These are phyloP conservation scores for Himalopsyche japonica DNA, from an alignment of 2,888 invertebrate genomes.

Conservation along the genomic window DNA sequence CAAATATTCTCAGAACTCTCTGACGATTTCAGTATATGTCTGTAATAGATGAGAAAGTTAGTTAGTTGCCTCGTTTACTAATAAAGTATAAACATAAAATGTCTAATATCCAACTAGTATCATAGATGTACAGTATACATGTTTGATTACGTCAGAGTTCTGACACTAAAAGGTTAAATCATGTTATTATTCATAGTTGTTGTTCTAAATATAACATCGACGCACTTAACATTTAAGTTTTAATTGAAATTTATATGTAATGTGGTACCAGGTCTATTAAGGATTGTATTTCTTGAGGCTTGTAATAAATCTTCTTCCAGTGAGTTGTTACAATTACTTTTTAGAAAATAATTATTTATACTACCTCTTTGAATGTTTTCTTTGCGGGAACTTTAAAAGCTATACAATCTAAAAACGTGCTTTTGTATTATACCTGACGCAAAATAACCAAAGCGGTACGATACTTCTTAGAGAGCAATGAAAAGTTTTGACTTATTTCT, in stretches of 20 bases:
- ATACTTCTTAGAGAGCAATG: too few species aligned
- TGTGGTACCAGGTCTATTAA: neutral
- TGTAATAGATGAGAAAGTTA: neutral
- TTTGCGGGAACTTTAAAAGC: too few species aligned
- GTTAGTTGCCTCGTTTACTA: neutral
- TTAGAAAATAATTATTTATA: too few species aligned
- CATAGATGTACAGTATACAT: neutral
- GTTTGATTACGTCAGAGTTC: neutral
- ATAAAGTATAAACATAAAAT: neutral
- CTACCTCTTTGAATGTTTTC: too few species aligned
- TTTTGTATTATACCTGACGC: too few species aligned
- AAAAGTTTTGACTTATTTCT: too few species aligned
- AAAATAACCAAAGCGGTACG: too few species aligned
- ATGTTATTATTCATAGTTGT: neutral
- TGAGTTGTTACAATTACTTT: too few species aligned
- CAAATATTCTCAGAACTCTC: neutral
- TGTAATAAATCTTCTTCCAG: too few species aligned
- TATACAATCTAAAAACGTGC: too few species aligned
- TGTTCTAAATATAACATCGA: neutral
- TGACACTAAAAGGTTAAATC: neutral
- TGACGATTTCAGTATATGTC: neutral
- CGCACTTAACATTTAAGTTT: neutral
- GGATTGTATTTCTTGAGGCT: too few species aligned
- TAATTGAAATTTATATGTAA: neutral
- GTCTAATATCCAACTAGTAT: neutral